Base-by-base conservation (phyloP, 2,888 invertebrate species). In the Gnatocerus cornutus region DNA sequence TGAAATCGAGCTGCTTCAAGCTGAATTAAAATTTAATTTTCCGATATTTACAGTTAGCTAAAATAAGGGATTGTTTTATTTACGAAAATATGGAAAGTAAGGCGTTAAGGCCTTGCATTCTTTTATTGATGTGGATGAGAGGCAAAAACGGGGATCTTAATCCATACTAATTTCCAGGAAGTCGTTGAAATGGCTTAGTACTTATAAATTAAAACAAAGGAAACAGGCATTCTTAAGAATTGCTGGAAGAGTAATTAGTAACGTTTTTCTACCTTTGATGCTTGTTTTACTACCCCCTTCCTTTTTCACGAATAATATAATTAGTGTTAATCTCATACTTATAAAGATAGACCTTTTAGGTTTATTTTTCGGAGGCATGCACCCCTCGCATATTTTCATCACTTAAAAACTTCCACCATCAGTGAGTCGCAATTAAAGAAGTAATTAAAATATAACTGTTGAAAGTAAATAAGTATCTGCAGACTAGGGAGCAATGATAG, bases 91-190 rank as follows among this genome's bases (percentile, higher is more conserved):
- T n/a, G n/a, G n/a, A n/a, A n/a, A n/a, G n/a, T n/a, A n/a, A n/a
- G n/a, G 21, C 4, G 21, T 21, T 21, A 21, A 4, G 21, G 4
- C 21, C 21, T 1, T 21, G 21, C 4, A 21, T 13, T 48, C 46
- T 46, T 65, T 56, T 37, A 10, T 56, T 56, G n/a, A 37, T 13
- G 52, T n/a, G 7, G 43, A 39, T 37, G 41, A 68, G 53, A 68
- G 53, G 46, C 21, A 30, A 48, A 63, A 37, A 27, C 21, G 39
- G n/a, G 27, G 46, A 50, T 43, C 67, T 67, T 77, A 77, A 78
- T 76, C 75, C 74, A 69, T 73, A 74, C 69, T 75, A 75, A 76
- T 77, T 76, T 74, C 70, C 66, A 71, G 68, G 69, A 45, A 71
- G 73, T 73, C 71, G 74, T 75, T 74, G 71, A 72, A 75, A 74